Percentiles rank a stretch among this genome's conserved stretches.
phyloP scores from a whole-genome alignment of 2,797 vertebrate genomes.

The Lagodon rhomboides region DNA sequence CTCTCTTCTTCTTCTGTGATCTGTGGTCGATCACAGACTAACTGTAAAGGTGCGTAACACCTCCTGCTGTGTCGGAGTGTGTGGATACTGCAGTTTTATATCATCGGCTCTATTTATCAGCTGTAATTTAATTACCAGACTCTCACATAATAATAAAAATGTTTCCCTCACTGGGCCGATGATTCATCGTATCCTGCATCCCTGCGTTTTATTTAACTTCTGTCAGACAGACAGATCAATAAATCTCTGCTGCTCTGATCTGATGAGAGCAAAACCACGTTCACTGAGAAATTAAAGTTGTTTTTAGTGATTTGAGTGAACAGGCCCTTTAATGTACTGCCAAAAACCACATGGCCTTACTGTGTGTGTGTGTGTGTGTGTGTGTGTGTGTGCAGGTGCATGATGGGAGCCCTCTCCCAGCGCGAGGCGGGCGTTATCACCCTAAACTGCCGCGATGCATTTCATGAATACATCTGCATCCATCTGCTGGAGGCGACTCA shows the following conservation, averaged over 20 bases:
- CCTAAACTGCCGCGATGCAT: constrained; percentile 32
- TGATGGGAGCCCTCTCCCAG: constrained; percentile 41
- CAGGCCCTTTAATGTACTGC: background rate
- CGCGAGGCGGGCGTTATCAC: constrained; percentile 25
- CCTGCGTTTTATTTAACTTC: no score
- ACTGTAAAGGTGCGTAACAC: no score
- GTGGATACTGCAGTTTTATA: no score
- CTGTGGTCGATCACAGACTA: no score
- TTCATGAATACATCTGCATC: constrained; percentile 72
- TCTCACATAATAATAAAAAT: no score
- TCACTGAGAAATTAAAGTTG: background rate
- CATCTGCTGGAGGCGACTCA: constrained; percentile 29
- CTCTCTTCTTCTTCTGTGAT: no score
- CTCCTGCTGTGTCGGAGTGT: no score
- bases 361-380: constrained; percentile 33
- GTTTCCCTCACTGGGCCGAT: no score
- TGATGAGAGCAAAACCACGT: background rate
- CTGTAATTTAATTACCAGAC: no score
- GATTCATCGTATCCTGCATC: no score
- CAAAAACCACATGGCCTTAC: background rate
- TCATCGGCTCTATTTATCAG: no score
- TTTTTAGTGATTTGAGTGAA: background rate
- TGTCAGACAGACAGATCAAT: no score
- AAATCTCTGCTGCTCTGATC: background rate
- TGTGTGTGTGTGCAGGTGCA: constrained; percentile 27